Evolutionary conservation across 1,140 invertebrate genomes (phyloP), one percentile per base, ranked within the genome.

Genomic region (Anastrepha ludens): DNA sequence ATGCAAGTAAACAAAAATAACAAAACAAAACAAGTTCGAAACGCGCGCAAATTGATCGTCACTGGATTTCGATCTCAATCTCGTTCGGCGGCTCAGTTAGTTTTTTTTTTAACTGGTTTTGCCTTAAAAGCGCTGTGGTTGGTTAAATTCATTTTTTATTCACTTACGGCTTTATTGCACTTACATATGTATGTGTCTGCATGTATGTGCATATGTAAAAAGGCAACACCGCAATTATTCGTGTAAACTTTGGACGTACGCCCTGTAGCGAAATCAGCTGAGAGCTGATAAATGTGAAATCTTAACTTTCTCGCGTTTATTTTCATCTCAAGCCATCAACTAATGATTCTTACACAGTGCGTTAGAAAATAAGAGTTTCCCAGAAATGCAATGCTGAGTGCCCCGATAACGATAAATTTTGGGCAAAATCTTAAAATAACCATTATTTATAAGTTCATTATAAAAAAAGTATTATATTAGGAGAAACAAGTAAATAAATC

Each of bases 11-110:
- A 81, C 74, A 50, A 78, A 50, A 74, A 81, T 29, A 81, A 81
- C 74, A 50, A 67, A 39, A 67, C 11, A 39, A 74, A 74, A 74
- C 74, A 55, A 81, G 74, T 55, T 81, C 17, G 47, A 55, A 81
- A 50, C 47, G 47, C 74, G 74, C 74, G 74, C 74, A 20, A 47
- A 81, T 81, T 81, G 47, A 81, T 81, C 74, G 74, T 50, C 74
- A n/a, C 47, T 81, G 47, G 74, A 58, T 81, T 81, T 81, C 74
- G 74, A 81, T 81, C 74, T 81, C 74, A 47, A 81, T 81, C 74
- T 81, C 47, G 74, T 81, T 81, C 74, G 74, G 47, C 55, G 74
- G 50, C 47, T 81, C 55, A 55, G 47, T 81, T 55, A 47, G 74
- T 58, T 81, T 50, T 67, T 58, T 81, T 50, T 67, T 81, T 55